These are phyloP conservation scores for Solenopsis invicta DNA, from an alignment of 1,140 invertebrate species.

Conservation along the genomic window DNA sequence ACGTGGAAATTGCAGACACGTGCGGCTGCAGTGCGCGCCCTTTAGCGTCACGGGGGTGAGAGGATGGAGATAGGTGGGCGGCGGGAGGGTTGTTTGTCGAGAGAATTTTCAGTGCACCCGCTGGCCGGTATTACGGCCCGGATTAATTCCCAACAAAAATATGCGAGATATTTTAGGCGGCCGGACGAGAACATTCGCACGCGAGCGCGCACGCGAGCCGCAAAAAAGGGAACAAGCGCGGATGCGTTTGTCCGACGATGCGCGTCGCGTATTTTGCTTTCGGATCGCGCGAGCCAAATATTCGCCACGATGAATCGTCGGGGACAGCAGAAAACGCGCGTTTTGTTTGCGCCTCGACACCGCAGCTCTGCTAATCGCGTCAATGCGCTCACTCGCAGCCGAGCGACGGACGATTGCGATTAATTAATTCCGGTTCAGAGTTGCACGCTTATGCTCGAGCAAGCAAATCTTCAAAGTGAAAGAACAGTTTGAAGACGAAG, in stretches of 20 bases:
- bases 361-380: constrained; percentile 32
- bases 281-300: constrained; percentile 73
- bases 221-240: constrained; percentile 58
- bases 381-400: constrained; percentile 3
- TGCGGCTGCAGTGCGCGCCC: constrained; percentile 28
- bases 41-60: constrained; percentile 47
- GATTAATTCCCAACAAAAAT: constrained; percentile 79
- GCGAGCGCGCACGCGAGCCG: background rate
- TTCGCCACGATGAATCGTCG: constrained; percentile 70
- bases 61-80: background rate
- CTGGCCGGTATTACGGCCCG: constrained; percentile 73
- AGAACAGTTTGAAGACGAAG: background rate
- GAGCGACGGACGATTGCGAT: constrained; percentile 12
- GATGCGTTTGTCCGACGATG: constrained; percentile 68
- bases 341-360: constrained; percentile 49
- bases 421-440: constrained; percentile 24
- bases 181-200: constrained; percentile 41
- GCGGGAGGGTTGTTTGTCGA: constrained; percentile 75
- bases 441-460: background rate
- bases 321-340: constrained; percentile 13
- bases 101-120: constrained; percentile 74
- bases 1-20: constrained; percentile 42
- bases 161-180: constrained; percentile 76
- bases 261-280: constrained; percentile 73
- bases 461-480: background rate